phyloP scores from a whole-genome alignment of 2,113 vertebrate genomes.

The Apus apus region DNA sequence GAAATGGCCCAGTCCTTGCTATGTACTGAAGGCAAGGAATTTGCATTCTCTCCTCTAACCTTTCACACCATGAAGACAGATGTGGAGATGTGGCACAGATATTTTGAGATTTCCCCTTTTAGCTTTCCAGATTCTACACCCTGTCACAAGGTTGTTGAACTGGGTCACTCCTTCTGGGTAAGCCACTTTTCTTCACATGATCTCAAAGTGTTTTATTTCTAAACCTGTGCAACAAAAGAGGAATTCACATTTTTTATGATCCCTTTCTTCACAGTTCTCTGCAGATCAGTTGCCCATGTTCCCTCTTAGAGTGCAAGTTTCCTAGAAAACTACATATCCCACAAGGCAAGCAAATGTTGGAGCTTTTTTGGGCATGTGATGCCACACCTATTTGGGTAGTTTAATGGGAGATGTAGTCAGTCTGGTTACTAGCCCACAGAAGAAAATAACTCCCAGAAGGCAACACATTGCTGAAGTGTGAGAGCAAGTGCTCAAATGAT shows the following conservation, averaged over 20 bases:
- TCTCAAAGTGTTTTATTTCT: neutral
- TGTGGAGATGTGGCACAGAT: neutral
- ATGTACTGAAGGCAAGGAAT: neutral
- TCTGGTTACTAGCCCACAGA: neutral
- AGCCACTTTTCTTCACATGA: neutral
- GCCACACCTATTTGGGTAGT: neutral
- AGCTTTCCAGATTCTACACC: neutral
- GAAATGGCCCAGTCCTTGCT: neutral
- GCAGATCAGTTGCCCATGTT: neutral
- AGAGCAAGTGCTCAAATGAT: neutral
- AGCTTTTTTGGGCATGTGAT: neutral
- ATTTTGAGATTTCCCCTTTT: neutral
- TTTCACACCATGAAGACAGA: neutral
- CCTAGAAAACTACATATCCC: constrained; percentile 19
- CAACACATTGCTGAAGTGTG: neutral
- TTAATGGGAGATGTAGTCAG: constrained; percentile 19
- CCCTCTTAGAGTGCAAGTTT: neutral
- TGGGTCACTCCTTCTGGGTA: neutral
- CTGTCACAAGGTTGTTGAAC: neutral
- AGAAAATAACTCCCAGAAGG: constrained; percentile 24
- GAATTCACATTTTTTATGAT: neutral
- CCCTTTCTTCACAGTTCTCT: neutral
- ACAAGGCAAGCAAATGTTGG: neutral
- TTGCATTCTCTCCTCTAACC: neutral
- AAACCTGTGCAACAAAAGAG: neutral